These are phyloP conservation scores for Leptinotarsa rubiginosa DNA, from an alignment of 2,888 invertebrate genomes.

Conservation along the genomic window DNA sequence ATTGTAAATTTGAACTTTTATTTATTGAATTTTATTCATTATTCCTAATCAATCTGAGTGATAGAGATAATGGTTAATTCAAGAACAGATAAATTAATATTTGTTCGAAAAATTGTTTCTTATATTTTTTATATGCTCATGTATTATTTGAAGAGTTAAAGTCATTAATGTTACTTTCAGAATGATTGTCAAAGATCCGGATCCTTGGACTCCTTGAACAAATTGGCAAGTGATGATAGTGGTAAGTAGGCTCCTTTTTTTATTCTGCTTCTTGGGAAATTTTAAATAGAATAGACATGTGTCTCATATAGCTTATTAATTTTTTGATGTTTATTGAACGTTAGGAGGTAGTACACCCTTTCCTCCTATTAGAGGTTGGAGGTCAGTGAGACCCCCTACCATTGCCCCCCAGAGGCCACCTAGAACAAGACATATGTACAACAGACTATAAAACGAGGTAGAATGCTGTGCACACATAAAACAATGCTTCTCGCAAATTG, in stretches of 20 bases:
- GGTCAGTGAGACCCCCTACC: constrained; percentile 70
- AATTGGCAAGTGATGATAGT: constrained; percentile 58
- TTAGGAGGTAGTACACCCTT: constrained; percentile 60
- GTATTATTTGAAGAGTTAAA: not conserved
- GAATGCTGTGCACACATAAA: constrained; percentile 45
- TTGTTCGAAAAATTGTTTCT: too few relatives aligned
- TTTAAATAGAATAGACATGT: constrained; percentile 17
- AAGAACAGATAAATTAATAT: too few relatives aligned
- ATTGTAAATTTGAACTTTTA: too few relatives aligned
- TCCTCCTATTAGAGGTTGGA: constrained; percentile 67
- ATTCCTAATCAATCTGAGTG: too few relatives aligned
- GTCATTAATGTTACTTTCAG: constrained; percentile 54
- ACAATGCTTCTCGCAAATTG: constrained; percentile 27
- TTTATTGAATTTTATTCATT: too few relatives aligned
- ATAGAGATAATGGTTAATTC: too few relatives aligned
- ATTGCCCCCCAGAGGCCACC: constrained; percentile 72
- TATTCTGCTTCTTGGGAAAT: not conserved
- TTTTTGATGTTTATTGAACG: constrained; percentile 34
- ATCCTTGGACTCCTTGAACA: constrained; percentile 63
- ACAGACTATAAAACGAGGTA: constrained; percentile 62
- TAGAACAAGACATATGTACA: constrained; percentile 69
- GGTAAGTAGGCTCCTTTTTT: constrained; percentile 54
- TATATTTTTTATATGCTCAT: too few relatives aligned
- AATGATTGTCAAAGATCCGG: constrained; percentile 59
- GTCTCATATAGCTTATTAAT: not conserved